These are phyloP conservation scores for Urocolius indicus DNA, from an alignment of 2,113 vertebrate genomes.

Conservation along the genomic window DNA sequence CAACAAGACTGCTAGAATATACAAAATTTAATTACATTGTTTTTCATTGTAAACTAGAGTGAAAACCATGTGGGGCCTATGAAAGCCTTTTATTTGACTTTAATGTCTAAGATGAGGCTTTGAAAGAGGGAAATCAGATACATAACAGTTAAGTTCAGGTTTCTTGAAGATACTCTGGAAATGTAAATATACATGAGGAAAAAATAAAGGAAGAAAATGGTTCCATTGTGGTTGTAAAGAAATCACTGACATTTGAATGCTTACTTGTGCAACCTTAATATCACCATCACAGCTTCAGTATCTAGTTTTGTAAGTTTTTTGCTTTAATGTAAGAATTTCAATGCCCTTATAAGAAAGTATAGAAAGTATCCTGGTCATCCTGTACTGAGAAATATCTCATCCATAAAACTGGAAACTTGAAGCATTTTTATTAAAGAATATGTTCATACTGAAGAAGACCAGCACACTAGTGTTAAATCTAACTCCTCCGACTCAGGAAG, in stretches of 20 bases:
- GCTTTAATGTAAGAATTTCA: constrained; percentile 24
- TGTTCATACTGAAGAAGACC: background rate
- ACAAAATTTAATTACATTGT: background rate
- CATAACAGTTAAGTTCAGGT: background rate
- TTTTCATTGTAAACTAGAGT: background rate
- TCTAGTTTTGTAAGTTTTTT: constrained; percentile 17
- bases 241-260: constrained; percentile 38
- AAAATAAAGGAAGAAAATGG: constrained; percentile 28
- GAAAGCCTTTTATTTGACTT: background rate
- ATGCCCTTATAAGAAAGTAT: background rate
- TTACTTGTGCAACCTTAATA: constrained; percentile 26
- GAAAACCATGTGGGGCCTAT: background rate
- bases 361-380: background rate
- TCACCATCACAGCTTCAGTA: background rate
- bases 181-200: background rate
- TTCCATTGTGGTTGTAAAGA: background rate
- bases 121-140: background rate
- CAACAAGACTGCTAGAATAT: background rate
- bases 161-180: background rate
- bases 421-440: constrained; percentile 50
- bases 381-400: constrained; percentile 36
- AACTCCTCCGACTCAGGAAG: background rate
- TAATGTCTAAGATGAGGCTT: background rate
- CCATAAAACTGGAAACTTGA: constrained; percentile 43
- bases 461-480: constrained; percentile 8